phyloP scores from a whole-genome alignment of 2,113 vertebrate species.

The Marmota flaviventris region DNA sequence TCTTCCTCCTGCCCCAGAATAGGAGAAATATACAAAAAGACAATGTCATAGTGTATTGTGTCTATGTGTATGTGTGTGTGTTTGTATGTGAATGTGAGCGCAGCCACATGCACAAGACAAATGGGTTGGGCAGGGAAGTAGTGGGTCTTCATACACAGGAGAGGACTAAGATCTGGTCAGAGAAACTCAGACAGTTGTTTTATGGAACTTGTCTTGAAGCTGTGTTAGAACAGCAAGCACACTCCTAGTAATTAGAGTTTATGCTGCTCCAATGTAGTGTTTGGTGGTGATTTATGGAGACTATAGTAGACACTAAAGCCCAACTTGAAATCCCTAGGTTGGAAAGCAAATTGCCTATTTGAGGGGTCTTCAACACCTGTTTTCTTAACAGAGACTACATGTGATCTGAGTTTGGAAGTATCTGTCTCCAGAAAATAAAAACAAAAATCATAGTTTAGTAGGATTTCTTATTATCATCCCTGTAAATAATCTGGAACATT shows the following conservation, averaged over 20 bases:
- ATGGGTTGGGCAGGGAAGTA: not conserved
- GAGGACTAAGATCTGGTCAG: not conserved
- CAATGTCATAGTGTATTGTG: not conserved
- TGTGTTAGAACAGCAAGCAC: not conserved
- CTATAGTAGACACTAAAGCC: not conserved
- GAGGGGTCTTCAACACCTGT: not conserved
- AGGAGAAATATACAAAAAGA: constrained; percentile 1
- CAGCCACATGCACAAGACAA: not conserved
- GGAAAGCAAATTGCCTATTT: not conserved
- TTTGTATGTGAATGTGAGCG: too few relatives aligned
- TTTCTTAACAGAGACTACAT: not conserved
- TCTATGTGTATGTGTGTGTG: not conserved
- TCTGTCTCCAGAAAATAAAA: not conserved
- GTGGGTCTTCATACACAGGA: not conserved
- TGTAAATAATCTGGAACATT: not conserved
- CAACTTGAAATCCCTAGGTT: not conserved
- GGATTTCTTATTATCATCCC: not conserved
- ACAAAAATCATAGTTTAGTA: not conserved
- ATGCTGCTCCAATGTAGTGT: not conserved
- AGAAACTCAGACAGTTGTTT: not conserved
- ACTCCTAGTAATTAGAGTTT: not conserved
- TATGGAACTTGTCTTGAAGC: not conserved
- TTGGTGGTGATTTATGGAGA: not conserved
- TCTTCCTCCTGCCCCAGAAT: not conserved
- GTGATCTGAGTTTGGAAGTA: not conserved